Evolutionary conservation across 2,797 vertebrate genomes (phyloP).

Genomic region (Propithecus perrieri): DNA sequence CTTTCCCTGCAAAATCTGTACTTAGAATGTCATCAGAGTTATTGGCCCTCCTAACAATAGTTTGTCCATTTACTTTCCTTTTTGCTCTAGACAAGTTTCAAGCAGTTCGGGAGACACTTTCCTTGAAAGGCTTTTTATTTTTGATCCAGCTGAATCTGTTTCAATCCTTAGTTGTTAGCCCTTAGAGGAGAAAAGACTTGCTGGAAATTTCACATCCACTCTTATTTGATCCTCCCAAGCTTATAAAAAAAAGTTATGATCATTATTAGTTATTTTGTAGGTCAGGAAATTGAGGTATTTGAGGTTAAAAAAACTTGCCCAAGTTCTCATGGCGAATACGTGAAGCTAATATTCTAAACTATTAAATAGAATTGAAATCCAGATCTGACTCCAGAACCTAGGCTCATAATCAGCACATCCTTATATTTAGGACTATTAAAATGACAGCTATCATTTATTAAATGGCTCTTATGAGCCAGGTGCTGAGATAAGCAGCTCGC

Average conservation of each 20-base stretch:
- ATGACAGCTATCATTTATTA: not conserved
- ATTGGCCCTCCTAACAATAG: not conserved
- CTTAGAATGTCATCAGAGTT: not conserved
- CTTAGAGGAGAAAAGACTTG: not conserved
- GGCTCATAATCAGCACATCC: not conserved
- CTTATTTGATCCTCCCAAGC: not conserved
- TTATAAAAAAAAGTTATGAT: not conserved
- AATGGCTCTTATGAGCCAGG: not conserved
- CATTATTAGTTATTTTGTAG: slow-evolving; percentile 22
- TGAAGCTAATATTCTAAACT: not conserved
- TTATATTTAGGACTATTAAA: not conserved
- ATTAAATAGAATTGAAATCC: not conserved
- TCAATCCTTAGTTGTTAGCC: not conserved
- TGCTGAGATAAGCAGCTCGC: not conserved
- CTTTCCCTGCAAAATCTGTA: not conserved
- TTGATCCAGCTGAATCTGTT: not conserved
- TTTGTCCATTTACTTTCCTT: slow-evolving; percentile 37
- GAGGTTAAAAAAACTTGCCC: not conserved
- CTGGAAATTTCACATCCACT: not conserved
- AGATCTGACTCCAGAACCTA: not conserved
- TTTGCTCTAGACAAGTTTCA: slow-evolving; percentile 42
- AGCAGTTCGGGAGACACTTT: not conserved
- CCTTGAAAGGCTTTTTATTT: not conserved
- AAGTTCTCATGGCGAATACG: not conserved
- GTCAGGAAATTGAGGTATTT: slow-evolving; percentile 9